Percentiles rank a stretch among this genome's conserved stretches.
phyloP scores from a whole-genome alignment of 2,113 vertebrate species.

The Proteles cristata region DNA sequence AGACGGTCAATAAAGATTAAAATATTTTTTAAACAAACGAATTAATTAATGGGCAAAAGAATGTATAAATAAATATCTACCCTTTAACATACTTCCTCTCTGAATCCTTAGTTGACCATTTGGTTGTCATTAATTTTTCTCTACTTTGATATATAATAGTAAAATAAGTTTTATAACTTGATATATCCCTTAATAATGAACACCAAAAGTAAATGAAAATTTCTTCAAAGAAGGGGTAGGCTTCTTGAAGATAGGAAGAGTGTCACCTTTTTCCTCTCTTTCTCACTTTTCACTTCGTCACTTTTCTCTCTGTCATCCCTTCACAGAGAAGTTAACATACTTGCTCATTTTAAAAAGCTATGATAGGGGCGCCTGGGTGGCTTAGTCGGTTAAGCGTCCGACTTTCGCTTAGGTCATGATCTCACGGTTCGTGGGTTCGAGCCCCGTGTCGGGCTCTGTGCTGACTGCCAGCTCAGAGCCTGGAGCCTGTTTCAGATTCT shows the following conservation, averaged over 20 bases:
- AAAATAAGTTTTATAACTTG: neutral
- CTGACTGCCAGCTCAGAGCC: no score
- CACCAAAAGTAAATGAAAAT: neutral
- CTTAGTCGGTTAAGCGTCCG: no score
- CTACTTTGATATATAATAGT: neutral
- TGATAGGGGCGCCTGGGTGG: no score
- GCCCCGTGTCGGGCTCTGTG: no score
- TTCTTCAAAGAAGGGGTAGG: slow-evolving; percentile 38
- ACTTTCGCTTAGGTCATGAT: no score
- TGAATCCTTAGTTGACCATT: neutral
- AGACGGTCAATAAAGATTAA: neutral
- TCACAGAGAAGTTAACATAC: neutral
- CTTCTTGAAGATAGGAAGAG: neutral
- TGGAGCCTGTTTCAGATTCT: no score
- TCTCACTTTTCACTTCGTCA: no score
- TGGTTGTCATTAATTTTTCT: neutral
- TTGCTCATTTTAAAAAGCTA: slow-evolving; percentile 16
- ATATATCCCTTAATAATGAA: slow-evolving; percentile 4
- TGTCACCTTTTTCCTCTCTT: neutral
- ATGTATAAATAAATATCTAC: neutral
- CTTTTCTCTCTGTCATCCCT: no score
- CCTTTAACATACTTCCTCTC: slow-evolving; percentile 19
- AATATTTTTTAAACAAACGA: neutral
- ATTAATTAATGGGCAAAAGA: neutral
- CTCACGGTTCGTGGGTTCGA: no score